phyloP scores from a whole-genome alignment of 2,888 invertebrate genomes.

The Venustoraphidia nigricollis region DNA sequence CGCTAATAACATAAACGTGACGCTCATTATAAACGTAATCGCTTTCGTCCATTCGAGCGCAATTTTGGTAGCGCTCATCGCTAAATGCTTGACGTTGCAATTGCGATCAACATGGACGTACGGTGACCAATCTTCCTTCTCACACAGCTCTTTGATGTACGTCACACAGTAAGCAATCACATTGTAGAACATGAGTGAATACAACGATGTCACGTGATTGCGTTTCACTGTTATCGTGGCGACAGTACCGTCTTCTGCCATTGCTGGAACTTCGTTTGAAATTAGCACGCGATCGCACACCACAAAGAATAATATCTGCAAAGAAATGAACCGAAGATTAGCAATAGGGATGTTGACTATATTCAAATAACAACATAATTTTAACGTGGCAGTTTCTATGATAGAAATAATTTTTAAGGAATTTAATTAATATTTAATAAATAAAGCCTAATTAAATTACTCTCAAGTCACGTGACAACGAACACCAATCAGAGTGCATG shows the following conservation, averaged over 20 bases:
- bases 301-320: slow-evolving; percentile 55
- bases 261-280: slow-evolving; percentile 14
- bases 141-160: slow-evolving; percentile 56
- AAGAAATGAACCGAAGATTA: slow-evolving; percentile 12
- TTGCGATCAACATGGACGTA: slow-evolving; percentile 58
- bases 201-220: slow-evolving; percentile 46
- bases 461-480: too few relatives aligned
- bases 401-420: too few relatives aligned
- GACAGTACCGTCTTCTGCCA: slow-evolving; percentile 27
- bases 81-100: slow-evolving; percentile 53
- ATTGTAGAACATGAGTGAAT: slow-evolving; percentile 70
- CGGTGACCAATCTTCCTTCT: slow-evolving; percentile 63
- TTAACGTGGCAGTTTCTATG: too few relatives aligned
- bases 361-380: too few relatives aligned
- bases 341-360: too few relatives aligned
- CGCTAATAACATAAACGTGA: slow-evolving; percentile 59
- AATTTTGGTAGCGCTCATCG: slow-evolving; percentile 67
- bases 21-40: slow-evolving; percentile 60
- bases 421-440: too few relatives aligned
- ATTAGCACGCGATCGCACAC: slow-evolving; percentile 53
- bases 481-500: too few relatives aligned
- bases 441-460: too few relatives aligned
- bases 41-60: slow-evolving; percentile 72
- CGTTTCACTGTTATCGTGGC: slow-evolving; percentile 25
- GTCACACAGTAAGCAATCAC: slow-evolving; percentile 62